Conservation (phyloP, 2,797 vertebrate species). For the Darevskia nairensis region DNA sequence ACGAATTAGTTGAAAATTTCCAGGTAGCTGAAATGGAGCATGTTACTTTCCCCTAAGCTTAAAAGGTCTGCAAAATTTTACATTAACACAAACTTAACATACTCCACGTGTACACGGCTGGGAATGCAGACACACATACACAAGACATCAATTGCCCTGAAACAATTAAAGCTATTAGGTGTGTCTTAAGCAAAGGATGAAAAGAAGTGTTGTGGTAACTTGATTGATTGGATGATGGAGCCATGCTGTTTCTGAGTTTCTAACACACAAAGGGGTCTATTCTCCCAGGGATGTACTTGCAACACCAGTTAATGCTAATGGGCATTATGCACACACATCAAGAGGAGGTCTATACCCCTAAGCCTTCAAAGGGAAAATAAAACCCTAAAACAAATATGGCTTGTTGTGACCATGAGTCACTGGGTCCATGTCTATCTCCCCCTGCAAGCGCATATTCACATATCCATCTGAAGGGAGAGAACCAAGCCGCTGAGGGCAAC, state of each 20-base stretch:
- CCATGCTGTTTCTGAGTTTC: slow-evolving; percentile 71
- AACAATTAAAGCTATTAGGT: slow-evolving; percentile 54
- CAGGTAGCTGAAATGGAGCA: not conserved
- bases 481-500: slow-evolving; percentile 48
- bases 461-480: slow-evolving; percentile 58
- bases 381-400: slow-evolving; percentile 74
- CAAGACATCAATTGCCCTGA: slow-evolving; percentile 43
- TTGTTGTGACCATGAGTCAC: slow-evolving; percentile 70
- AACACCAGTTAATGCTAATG: slow-evolving; percentile 71
- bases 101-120: not conserved
- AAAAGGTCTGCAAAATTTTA: not conserved
- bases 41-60: not conserved
- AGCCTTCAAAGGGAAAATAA: slow-evolving; percentile 75
- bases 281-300: slow-evolving; percentile 71
- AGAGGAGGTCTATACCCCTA: slow-evolving; percentile 66
- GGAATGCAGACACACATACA: not conserved
- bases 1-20: slow-evolving; percentile 6
- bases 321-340: slow-evolving; percentile 69
- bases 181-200: slow-evolving; percentile 58
- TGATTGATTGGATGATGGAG: slow-evolving; percentile 73
- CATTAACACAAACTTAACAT: not conserved
- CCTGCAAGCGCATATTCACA: slow-evolving; percentile 54
- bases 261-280: slow-evolving; percentile 71
- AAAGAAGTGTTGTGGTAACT: slow-evolving; percentile 61
- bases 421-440: slow-evolving; percentile 60